Conservation (phyloP, 1,140 invertebrate genomes). For the Apis cerana region DNA sequence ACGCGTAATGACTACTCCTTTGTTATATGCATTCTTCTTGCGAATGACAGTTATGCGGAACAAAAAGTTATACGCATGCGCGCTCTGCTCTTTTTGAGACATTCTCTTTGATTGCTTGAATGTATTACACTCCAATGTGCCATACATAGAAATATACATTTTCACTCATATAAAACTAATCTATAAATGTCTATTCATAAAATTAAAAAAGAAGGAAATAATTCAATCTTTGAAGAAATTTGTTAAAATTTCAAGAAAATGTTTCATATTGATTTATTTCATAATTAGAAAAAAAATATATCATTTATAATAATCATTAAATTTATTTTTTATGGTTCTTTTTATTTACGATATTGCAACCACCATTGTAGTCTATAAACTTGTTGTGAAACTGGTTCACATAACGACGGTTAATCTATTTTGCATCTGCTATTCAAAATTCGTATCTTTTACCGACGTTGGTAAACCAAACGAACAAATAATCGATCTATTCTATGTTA, state of each 20-base stretch:
- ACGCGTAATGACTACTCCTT: slow-evolving; percentile 39
- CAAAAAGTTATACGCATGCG: slow-evolving; percentile 39
- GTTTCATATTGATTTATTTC: not conserved
- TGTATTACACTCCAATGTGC: not conserved
- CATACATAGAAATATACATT: not conserved
- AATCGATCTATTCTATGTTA: slow-evolving; percentile 37
- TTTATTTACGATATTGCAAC: too few relatives aligned
- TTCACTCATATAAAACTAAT: not conserved
- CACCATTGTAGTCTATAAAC: too few relatives aligned
- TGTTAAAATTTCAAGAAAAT: too few relatives aligned
- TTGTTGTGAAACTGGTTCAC: slow-evolving; percentile 24
- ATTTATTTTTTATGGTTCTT: too few relatives aligned
- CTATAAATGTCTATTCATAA: not conserved
- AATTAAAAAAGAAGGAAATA: not conserved
- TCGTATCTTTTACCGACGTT: not conserved
- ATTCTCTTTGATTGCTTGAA: slow-evolving; percentile 34
- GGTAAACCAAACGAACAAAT: slow-evolving; percentile 28
- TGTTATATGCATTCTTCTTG: slow-evolving; percentile 36
- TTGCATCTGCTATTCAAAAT: slow-evolving; percentile 24
- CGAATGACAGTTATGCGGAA: slow-evolving; percentile 39
- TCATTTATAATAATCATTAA: not conserved
- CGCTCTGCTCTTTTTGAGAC: slow-evolving; percentile 1
- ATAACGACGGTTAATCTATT: slow-evolving; percentile 20
- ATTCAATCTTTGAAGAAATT: too few relatives aligned
- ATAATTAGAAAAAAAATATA: not conserved